Conservation (phyloP, 2,113 vertebrate species). For the Perca schrenkii region DNA sequence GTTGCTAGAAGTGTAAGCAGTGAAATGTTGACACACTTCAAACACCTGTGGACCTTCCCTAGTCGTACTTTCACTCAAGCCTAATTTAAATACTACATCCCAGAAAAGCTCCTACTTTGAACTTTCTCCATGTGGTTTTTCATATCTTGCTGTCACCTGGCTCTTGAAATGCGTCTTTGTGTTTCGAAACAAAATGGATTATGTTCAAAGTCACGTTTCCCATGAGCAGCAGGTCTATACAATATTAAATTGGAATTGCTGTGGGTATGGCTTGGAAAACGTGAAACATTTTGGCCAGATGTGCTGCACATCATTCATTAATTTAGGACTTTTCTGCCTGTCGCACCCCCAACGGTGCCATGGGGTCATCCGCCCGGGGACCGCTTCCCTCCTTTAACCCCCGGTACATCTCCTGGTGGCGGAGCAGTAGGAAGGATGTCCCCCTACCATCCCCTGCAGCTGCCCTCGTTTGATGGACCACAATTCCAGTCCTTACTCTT, state of each 20-base stretch:
- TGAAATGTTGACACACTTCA: constrained; percentile 50
- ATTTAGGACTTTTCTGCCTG: background rate
- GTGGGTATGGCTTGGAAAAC: constrained; percentile 17
- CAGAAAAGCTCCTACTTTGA: constrained; percentile 37
- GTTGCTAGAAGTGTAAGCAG: constrained; percentile 19
- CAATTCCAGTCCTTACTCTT: background rate
- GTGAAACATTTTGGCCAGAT: constrained; percentile 19
- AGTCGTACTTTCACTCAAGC: constrained; percentile 31
- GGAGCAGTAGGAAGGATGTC: background rate
- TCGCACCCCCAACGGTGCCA: rapidly evolving
- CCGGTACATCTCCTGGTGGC: background rate
- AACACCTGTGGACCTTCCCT: constrained; percentile 48
- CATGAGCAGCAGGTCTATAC: constrained; percentile 45
- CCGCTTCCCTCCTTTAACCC: background rate
- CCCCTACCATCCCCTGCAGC: background rate
- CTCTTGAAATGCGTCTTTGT: constrained; percentile 37
- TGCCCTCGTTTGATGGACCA: background rate
- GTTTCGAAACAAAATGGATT: constrained; percentile 50
- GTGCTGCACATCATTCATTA: constrained; percentile 40
- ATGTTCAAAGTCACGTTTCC: constrained; percentile 26
- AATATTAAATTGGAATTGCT: constrained; percentile 49
- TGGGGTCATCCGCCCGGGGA: background rate
- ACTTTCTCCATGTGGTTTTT: constrained; percentile 39
- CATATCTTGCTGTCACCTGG: constrained; percentile 38
- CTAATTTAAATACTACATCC: constrained; percentile 58